Percentiles rank a stretch among this genome's conserved stretches.
phyloP scores from a whole-genome alignment of 2,113 vertebrate species.

The Entomyzon cyanotis region DNA sequence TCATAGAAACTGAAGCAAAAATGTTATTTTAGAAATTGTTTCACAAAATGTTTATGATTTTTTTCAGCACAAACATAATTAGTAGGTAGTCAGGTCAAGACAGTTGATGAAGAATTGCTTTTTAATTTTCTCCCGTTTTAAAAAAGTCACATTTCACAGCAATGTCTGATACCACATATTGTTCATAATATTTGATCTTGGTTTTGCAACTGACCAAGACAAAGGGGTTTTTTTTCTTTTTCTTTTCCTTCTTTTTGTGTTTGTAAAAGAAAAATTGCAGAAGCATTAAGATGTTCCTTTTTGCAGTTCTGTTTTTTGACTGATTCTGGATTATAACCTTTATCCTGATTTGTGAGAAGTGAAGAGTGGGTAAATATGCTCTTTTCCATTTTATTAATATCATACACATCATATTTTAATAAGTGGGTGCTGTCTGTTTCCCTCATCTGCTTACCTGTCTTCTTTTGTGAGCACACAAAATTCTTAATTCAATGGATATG shows the following conservation, averaged over 20 bases:
- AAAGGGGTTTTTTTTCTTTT: neutral
- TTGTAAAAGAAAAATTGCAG: neutral
- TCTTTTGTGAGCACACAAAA: neutral
- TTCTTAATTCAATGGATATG: neutral
- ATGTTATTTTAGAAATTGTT: neutral
- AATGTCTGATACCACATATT: neutral
- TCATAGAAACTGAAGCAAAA: neutral
- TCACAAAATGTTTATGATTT: neutral
- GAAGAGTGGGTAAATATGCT: neutral
- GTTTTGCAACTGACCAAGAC: neutral
- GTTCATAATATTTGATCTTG: neutral
- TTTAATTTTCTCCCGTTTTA: conserved; percentile 23
- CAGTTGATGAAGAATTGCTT: neutral
- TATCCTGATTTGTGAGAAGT: neutral
- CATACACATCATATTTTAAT: neutral
- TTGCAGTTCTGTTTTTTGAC: neutral
- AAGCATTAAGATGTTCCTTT: neutral
- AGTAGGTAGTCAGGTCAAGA: neutral
- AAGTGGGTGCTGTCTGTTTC: neutral
- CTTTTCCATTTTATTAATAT: neutral
- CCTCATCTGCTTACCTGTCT: neutral
- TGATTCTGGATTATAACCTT: neutral
- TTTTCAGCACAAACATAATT: neutral
- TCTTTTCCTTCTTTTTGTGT: neutral
- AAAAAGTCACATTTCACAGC: neutral